These are phyloP conservation scores for Ichneumoninae sp. DNA, from an alignment of 2,888 invertebrate genomes.

Conservation along the genomic window DNA sequence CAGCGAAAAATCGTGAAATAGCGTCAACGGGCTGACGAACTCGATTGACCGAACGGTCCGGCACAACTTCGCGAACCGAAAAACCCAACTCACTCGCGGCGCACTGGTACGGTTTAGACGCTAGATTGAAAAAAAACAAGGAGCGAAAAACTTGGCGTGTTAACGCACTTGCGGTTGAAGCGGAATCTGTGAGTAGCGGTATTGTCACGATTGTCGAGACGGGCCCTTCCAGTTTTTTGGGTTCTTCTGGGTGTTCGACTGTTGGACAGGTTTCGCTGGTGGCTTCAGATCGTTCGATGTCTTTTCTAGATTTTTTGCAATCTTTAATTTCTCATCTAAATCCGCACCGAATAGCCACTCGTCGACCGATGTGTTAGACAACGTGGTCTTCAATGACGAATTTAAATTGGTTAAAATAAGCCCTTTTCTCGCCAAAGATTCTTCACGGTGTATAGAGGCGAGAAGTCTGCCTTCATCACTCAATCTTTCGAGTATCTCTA, in stretches of 20 bases:
- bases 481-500: constrained; percentile 46
- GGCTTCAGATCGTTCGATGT: constrained; percentile 51
- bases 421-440: constrained; percentile 35
- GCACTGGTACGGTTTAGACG: too few species aligned
- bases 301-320: constrained; percentile 44
- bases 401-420: constrained; percentile 55
- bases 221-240: constrained; percentile 63
- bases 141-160: too few species aligned
- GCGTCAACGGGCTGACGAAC: too few species aligned
- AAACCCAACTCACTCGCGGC: too few species aligned
- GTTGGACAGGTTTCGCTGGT: constrained; percentile 11
- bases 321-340: constrained; percentile 45
- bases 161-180: too few species aligned
- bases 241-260: constrained; percentile 10
- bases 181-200: too few species aligned
- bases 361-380: constrained; percentile 35
- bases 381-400: constrained; percentile 40
- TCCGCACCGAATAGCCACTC: constrained; percentile 54
- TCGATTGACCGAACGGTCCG: too few species aligned
- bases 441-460: constrained; percentile 48
- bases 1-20: too few species aligned
- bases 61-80: too few species aligned
- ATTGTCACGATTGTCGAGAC: constrained; percentile 13
- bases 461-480: constrained; percentile 52
- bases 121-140: too few species aligned